These are phyloP conservation scores for Drosophila tropicalis DNA, from an alignment of 1,140 invertebrate genomes.

Conservation along the genomic window DNA sequence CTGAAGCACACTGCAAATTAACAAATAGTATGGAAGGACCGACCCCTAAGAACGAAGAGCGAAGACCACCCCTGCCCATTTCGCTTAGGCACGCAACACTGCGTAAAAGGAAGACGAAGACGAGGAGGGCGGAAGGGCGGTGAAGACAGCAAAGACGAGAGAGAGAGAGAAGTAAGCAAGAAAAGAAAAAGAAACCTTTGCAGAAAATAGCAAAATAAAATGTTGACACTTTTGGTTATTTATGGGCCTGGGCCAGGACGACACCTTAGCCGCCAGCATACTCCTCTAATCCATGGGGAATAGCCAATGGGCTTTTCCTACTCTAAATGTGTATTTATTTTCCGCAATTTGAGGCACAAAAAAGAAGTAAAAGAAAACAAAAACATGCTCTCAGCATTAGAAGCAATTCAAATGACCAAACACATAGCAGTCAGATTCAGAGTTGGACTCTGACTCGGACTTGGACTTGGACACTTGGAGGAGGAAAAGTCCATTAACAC, in stretches of 20 bases:
- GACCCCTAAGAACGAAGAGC: conserved; percentile 34
- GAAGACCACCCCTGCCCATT: conserved; percentile 52
- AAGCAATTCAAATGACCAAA: conserved; percentile 78
- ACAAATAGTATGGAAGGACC: conserved; percentile 60
- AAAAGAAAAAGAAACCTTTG: conserved; percentile 46
- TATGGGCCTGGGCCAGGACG: conserved; percentile 59
- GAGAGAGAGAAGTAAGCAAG: not conserved
- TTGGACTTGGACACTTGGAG: conserved; percentile 18
- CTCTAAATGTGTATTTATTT: conserved; percentile 79
- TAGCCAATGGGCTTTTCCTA: conserved; percentile 29
- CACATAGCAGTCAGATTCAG: conserved; percentile 6
- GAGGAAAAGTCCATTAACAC: conserved; percentile 74
- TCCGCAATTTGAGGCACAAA: conserved; percentile 64
- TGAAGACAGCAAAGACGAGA: not conserved
- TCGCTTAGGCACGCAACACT: conserved; percentile 78
- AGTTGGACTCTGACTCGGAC: not conserved
- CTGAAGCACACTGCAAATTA: conserved; percentile 81
- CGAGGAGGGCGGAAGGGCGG: not conserved
- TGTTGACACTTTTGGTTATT: conserved; percentile 82
- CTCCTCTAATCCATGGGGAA: conserved; percentile 70
- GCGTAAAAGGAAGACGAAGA: conserved; percentile 49
- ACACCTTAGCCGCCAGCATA: conserved; percentile 58
- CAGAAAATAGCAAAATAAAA: conserved; percentile 81
- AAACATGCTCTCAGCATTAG: conserved; percentile 36
- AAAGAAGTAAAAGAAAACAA: conserved; percentile 20